Evolutionary conservation across 2,113 vertebrate species (phyloP), one percentile per base, ranked within the genome.

Genomic region (Calidris pugnax): DNA sequence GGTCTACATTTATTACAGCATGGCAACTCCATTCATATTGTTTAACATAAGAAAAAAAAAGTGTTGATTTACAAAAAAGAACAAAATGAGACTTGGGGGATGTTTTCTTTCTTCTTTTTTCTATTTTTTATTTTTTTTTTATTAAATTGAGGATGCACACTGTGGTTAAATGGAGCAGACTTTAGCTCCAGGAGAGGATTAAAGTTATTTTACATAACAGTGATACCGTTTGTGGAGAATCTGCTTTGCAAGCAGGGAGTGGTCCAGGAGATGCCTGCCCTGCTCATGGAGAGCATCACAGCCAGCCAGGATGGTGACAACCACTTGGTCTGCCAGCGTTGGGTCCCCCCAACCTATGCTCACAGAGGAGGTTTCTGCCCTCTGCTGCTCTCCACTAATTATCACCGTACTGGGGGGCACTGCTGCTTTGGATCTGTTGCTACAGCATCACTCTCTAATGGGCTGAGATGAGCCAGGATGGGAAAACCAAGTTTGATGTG

Each of bases 231-330:
- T 55, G 30, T 51, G n/a, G 47, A 45, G 24, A 72, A 59, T 14
- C 19, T 68, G n/a, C 17, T 80, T 50, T 89, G 67, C 0, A 6
- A 60, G 9, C 60, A 53, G 45, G 55, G n/a, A 47, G 13, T 13
- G 5, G 16, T 7, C 19, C 55, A 19, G 24, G 39, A 79, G 62
- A 45, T 0, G 2, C 9, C 27, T 51, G 35, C 33, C 53, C n/a
- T 72, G 57, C 57, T 76, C 23, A 4, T 0, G 3, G 59, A 22
- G 37, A 12, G 4, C 71, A 30, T 33, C 9, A 2, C 0, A 2
- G 30, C 43, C 14, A 18, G 35, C 14, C 9, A 6, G 62, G 43
- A 26, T 0, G 2, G 27, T 7, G 35, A 14, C 2, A 43, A 13
- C 43, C 20, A 37, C 41, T 74, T 16, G 45, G 67, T 51, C 41